Base-by-base conservation (phyloP, 2,888 invertebrate species). In the Shargacucullia verbasci region DNA sequence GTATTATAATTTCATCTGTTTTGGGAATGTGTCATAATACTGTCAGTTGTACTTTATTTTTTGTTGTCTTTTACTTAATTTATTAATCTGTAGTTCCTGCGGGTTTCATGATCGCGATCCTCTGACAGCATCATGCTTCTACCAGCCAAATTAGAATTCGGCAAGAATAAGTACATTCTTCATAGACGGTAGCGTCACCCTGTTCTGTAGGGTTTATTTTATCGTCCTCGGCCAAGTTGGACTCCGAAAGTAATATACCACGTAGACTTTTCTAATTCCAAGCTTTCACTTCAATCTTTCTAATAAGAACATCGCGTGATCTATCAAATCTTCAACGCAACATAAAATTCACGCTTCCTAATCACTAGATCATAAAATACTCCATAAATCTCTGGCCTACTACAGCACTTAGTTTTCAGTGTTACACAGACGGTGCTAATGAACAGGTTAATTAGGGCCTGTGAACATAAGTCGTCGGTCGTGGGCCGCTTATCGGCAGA, bases 381-480 rank as follows among this genome's bases (percentile, higher is more conserved):
- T 67, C 48, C 49, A 67, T 71, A 67, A 67, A 66, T 67, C 72
- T 49, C 37, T 11, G 33, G 33, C 34, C 59, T 65, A 50, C 67
- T 53, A 66, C 33, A 53, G 67, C 66, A 67, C 67, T 70, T 60
- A 60, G 71, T 59, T 29, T 53, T 47, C 56, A 58, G 62, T 56
- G 59, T 59, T 70, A 68, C 68, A 20, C 59, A 62, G 53, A 20
- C 68, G 74, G 77, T 73, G 77, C 81, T 87, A 87, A 87, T 84
- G 87, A 87, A 87, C 83, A 79, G 75, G 81, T 86, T 87, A 87
- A 87, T 87, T 86, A 86, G 75, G 67, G 59, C 60, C 67, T 54
- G 60, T 57, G 69, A 69, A 70, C 72, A 76, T 75, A 80, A 76
- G 75, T 77, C 72, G 72, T 61, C 61, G 70, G 78, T 81, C 83